Evolutionary conservation across 2,113 vertebrate genomes (phyloP).

Genomic region (Callochromis pleurospilus): DNA sequence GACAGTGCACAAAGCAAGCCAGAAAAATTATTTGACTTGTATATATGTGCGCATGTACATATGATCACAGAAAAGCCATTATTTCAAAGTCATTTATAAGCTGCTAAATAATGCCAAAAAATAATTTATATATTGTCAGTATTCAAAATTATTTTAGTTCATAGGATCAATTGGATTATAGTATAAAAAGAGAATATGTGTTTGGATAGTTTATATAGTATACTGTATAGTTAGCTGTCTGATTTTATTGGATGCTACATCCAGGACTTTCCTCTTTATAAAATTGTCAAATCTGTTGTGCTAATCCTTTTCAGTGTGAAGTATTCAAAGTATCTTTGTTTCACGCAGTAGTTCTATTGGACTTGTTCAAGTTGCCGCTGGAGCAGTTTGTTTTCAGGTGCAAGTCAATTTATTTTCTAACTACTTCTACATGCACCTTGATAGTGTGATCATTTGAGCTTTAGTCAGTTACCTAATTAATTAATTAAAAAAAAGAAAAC

Average conservation of each 20-base stretch:
- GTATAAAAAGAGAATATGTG: slow-evolving; percentile 18
- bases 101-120: slow-evolving; percentile 79
- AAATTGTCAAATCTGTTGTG: slow-evolving; percentile 38
- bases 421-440: slow-evolving; percentile 28
- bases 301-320: slow-evolving; percentile 41
- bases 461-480: background rate
- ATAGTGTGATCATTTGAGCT: background rate
- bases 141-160: slow-evolving; percentile 33
- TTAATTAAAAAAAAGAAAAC: background rate
- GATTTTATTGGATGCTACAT: slow-evolving; percentile 36
- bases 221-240: slow-evolving; percentile 36
- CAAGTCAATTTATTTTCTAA: slow-evolving; percentile 3
- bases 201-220: slow-evolving; percentile 34
- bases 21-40: slow-evolving; percentile 50
- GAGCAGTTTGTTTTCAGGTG: slow-evolving; percentile 21
- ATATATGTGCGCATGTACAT: slow-evolving; percentile 47
- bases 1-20: slow-evolving; percentile 57
- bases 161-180: slow-evolving; percentile 26
- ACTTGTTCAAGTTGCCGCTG: slow-evolving; percentile 18
- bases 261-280: slow-evolving; percentile 30
- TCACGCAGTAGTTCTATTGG: slow-evolving; percentile 30
- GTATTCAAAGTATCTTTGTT: slow-evolving; percentile 40
- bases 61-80: slow-evolving; percentile 69
- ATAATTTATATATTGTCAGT: slow-evolving; percentile 45
- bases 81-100: slow-evolving; percentile 70